A percentile compares a stretch with the other conserved stretches of the same genome.
Evolutionary conservation across 2,888 invertebrate genomes (phyloP).

Genomic region (Strigamia crassipes): DNA sequence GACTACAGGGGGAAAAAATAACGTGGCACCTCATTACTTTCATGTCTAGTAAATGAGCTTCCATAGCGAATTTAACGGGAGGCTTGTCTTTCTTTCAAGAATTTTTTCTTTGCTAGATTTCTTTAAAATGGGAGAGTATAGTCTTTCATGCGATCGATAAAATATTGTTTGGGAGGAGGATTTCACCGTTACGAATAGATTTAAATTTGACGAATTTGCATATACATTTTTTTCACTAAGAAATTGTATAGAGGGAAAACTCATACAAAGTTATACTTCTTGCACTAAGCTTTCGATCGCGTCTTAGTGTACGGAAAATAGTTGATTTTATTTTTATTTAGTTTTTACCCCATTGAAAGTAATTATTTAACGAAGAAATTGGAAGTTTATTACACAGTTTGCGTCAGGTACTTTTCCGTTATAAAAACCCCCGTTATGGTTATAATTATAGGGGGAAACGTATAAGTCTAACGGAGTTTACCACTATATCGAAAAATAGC

Average conservation of each 20-base stretch:
- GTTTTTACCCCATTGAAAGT: background rate
- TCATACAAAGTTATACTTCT: background rate
- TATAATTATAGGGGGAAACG: too few species aligned
- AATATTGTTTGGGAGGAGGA: background rate
- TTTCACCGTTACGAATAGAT: background rate
- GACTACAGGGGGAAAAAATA: background rate
- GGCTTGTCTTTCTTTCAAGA: background rate
- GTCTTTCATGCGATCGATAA: background rate
- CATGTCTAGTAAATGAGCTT: background rate
- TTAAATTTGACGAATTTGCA: background rate
- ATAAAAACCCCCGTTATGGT: too few species aligned
- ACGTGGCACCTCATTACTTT: background rate
- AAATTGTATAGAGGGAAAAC: background rate
- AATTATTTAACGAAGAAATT: too few species aligned
- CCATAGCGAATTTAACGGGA: background rate
- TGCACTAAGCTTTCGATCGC: too few species aligned
- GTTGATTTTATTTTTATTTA: background rate
- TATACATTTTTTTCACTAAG: background rate
- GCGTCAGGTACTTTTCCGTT: too few species aligned
- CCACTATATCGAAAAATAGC: too few species aligned
- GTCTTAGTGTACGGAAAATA: background rate
- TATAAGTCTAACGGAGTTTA: too few species aligned
- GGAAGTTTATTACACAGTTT: too few species aligned
- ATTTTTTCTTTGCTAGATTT: background rate
- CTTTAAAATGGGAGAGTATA: background rate